Evolutionary conservation across 2,888 invertebrate species (phyloP), one percentile per base, ranked within the genome.

Genomic region (Agriotes lineatus): DNA sequence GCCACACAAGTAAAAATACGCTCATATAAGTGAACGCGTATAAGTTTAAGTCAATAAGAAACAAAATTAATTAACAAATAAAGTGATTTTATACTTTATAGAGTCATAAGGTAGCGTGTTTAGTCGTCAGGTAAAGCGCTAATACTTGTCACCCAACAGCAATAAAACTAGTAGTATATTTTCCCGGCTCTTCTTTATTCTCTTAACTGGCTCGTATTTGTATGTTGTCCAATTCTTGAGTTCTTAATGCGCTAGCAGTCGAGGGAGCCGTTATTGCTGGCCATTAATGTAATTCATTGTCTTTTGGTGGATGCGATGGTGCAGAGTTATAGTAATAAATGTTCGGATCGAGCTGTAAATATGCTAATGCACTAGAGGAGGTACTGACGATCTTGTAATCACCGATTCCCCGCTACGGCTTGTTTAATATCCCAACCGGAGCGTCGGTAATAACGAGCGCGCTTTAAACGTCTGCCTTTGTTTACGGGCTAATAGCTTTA

Each of bases 211-310:
- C 82, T 82, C 83, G 82, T 83, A 83, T 83, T 83, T 78, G 81
- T 80, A 75, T 77, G 80, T 79, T 80, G 82, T 82, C 82, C 81
- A 82, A 81, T 83, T 83, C 82, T 76, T 78, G 81, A 80, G 81
- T 80, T 80, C 77, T 81, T 83, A 83, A 83, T 82, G 82, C 77
- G 78, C 77, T 78, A 77, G 81, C 77, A 80, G 80, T 79, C 81
- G 80, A 77, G 79, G 81, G 81, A 77, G 80, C 80, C 80, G 81
- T 81, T 82, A 70, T 70, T 77, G 80, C 79, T 72, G 75, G 74
- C 82, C 83, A 83, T 84, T 83, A 84, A 83, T 77, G 82, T 83
- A 83, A 84, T 84, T 84, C 82, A 82, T 83, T 82, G 81, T 81
- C 78, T 78, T 79, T 79, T 79, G 79, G 77, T 75, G 75, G 75